Percentiles rank a stretch among this genome's conserved stretches.
Evolutionary conservation across 2,113 vertebrate genomes (phyloP).

Genomic region (zebrafish (Danio rerio)): GRCz12tu NC_133191.1:38529501-38530000

Average conservation of each 20-base stretch:
- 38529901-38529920: not conserved
- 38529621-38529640: constrained; percentile 26
- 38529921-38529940: not conserved
- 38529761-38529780: constrained; percentile 12
- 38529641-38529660: constrained; percentile 27
- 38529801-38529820: constrained; percentile 7
- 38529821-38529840: not conserved
- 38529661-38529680: constrained; percentile 17
- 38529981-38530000: no score
- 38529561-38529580: constrained; percentile 29
- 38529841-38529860: not conserved
- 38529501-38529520: constrained; percentile 60
- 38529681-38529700: constrained; percentile 6
- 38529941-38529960: not conserved
- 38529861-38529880: not conserved
- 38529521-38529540: constrained; percentile 58
- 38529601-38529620: constrained; percentile 27
- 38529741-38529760: not conserved
- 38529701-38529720: not conserved
- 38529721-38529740: not conserved
- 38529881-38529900: not conserved
- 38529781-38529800: not conserved
- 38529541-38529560: constrained; percentile 44
- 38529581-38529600: constrained; percentile 20
- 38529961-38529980: not conserved